These are phyloP conservation scores for Homarus americanus DNA, from an alignment of 1,140 invertebrate species.

Conservation along the genomic window DNA sequence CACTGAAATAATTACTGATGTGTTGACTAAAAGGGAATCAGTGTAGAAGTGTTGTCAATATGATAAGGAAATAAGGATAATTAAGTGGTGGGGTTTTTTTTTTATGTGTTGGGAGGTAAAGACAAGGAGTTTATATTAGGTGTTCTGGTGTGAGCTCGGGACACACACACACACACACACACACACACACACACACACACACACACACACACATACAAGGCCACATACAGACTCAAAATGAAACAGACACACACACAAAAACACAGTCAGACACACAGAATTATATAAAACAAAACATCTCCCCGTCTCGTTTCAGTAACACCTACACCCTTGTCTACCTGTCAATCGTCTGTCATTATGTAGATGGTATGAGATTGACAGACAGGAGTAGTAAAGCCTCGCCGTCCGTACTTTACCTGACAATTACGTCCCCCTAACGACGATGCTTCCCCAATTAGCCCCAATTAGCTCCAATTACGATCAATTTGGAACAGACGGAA, in stretches of 20 bases:
- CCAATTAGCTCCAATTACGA: background rate
- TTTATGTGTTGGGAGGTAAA: no score
- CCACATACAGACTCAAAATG: background rate
- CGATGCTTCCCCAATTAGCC: background rate
- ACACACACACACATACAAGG: background rate
- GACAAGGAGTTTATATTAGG: no score
- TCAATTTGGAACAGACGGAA: background rate
- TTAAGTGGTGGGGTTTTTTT: no score
- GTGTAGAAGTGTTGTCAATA: no score
- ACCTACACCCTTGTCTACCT: background rate
- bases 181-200: conserved; percentile 3
- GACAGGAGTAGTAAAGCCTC: background rate
- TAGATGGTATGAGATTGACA: background rate
- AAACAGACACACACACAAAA: background rate
- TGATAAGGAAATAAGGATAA: no score
- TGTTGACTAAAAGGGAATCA: no score
- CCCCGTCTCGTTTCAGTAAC: no score
- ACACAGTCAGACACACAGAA: no score
- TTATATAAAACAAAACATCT: no score
- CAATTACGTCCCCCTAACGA: background rate
- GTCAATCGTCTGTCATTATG: background rate
- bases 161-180: background rate
- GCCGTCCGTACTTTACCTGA: background rate
- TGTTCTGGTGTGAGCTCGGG: no score
- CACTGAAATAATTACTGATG: no score